Percentiles rank a stretch among this genome's conserved stretches.
phyloP scores from a whole-genome alignment of 37 sponge, comb jelly and placozoan genomes.

The Cladorhizidae sp. region DNA sequence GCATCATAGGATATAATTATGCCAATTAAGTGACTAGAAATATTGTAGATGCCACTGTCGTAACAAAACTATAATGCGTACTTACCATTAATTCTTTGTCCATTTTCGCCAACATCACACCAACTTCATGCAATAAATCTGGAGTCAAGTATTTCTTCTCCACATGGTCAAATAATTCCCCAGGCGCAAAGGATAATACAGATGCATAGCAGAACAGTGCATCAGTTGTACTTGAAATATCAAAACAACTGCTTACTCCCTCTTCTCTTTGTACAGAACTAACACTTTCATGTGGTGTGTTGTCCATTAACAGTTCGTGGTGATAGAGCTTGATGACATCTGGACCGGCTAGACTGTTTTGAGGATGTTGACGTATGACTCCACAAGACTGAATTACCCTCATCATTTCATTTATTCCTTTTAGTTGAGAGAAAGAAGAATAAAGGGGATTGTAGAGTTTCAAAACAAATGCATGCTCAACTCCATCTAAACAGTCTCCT shows the following conservation, averaged over 20 bases:
- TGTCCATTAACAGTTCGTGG: neutral
- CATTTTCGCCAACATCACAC: neutral
- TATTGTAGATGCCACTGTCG: no score
- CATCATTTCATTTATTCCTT: conserved; percentile 31
- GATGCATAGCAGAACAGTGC: neutral
- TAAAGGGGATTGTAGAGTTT: conserved; percentile 13
- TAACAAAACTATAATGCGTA: no score
- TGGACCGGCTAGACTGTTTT: conserved; percentile 13
- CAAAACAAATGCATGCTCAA: conserved; percentile 1
- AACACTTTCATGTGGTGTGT: neutral
- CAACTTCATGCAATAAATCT: neutral
- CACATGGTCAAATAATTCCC: conserved; percentile 9
- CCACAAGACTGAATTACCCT: conserved; percentile 12
- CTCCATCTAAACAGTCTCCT: conserved; percentile 1
- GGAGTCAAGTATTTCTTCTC: conserved; percentile 12
- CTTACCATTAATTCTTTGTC: conserved; percentile 8
- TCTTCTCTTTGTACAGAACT: no score
- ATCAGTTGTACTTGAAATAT: neutral
- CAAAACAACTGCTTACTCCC: neutral
- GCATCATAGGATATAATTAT: no score
- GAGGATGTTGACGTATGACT: neutral
- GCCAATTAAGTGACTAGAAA: no score
- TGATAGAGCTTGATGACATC: neutral
- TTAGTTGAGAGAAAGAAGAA: conserved; percentile 8
- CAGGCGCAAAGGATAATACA: conserved; percentile 1